Evolutionary conservation across 1,140 invertebrate genomes (phyloP).

Genomic region (Drosophila takahashii): DNA sequence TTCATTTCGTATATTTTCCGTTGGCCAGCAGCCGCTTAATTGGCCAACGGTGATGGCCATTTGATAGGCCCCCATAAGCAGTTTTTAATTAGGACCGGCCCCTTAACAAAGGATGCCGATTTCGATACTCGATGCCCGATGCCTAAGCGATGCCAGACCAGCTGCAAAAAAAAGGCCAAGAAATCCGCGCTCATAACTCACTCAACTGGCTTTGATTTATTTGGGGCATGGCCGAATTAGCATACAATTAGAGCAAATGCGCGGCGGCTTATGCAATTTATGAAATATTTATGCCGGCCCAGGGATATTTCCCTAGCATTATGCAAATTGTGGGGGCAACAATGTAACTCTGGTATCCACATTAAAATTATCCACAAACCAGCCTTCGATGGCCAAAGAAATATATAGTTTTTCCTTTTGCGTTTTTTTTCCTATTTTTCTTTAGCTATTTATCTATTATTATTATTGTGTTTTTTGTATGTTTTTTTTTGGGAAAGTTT

Average conservation of each 20-base stretch:
- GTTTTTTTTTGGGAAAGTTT: conserved; percentile 72
- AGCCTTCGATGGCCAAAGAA: conserved; percentile 38
- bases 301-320: conserved; percentile 47
- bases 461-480: conserved; percentile 23
- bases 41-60: conserved; percentile 55
- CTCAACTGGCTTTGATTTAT: conserved; percentile 68
- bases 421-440: conserved; percentile 14
- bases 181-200: conserved; percentile 63
- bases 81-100: conserved; percentile 66
- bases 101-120: conserved; percentile 62
- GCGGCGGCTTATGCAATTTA: conserved; percentile 61
- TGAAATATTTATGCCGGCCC: conserved; percentile 61
- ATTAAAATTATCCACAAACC: conserved; percentile 49
- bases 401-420: conserved; percentile 38
- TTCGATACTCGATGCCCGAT: not conserved
- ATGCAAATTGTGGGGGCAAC: conserved; percentile 59
- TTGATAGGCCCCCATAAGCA: conserved; percentile 57
- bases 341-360: conserved; percentile 36
- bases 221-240: conserved; percentile 64
- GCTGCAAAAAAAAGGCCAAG: not conserved
- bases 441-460: conserved; percentile 38
- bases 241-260: conserved; percentile 79
- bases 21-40: conserved; percentile 56
- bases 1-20: conserved; percentile 49
- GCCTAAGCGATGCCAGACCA: not conserved